Evolutionary conservation across 2,113 vertebrate species (phyloP), one percentile per base, ranked within the genome.

Genomic region (Maccullochella peelii): DNA sequence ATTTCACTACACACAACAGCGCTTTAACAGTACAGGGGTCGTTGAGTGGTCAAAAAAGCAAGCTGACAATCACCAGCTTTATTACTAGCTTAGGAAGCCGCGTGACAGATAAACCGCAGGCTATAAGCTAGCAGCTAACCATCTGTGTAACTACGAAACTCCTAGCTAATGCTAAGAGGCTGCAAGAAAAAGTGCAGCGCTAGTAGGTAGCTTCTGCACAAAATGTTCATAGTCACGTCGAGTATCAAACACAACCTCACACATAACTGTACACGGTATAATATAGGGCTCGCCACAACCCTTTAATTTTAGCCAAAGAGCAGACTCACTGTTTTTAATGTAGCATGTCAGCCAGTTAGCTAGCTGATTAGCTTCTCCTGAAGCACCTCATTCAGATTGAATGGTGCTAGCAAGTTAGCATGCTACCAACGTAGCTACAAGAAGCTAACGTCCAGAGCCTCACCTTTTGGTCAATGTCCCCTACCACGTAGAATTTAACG

Each of bases 401-500:
- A 82, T 57, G 52, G 44, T 33, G 63, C 65, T 76, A 90, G 81
- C 76, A 63, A 67, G 74, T 82, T 87, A 93, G 80, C 88, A 77
- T 89, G 82, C 86, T 93, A 91, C 18, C 74, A 70, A 63, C 25
- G 54, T 73, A 89, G 93, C 90, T 76, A 59, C 49, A 80, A 67
- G 38, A 82, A 81, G 93, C 90, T 93, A 91, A 86, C 77, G 66
- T 72, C 63, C 81, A 82, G 52, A 76, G 59, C 62, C 93, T 94
- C 95, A 99, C 98, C 98, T 97, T 96, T 77, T 96, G 97, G 82
- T 99, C 98, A 93, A 99, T 96, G 92, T 99, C 98, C 86, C 98
- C 98, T 84, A 98, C 98, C 88, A 96, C 96, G 95, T 98, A 99
- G 93, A 97, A 99, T 95, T 99, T 99, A 90, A 99, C 97, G 86